These are phyloP conservation scores for Cossypha dichroa DNA, from an alignment of 2,797 vertebrate genomes.

Conservation along the genomic window DNA sequence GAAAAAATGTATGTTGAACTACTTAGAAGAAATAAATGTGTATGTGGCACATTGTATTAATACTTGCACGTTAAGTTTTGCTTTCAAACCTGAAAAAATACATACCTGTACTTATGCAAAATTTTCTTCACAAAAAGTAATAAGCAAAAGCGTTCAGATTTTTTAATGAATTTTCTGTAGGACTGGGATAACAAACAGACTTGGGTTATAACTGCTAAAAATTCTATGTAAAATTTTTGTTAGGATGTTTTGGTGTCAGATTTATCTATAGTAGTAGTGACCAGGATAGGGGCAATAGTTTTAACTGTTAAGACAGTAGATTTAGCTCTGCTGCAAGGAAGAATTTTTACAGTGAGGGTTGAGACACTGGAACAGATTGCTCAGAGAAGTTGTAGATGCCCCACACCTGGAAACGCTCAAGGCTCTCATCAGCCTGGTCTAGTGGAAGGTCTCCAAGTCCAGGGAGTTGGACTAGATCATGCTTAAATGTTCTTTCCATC, in stretches of 20 bases:
- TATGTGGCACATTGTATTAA: background rate
- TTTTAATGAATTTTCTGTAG: background rate
- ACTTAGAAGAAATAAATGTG: background rate
- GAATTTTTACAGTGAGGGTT: background rate
- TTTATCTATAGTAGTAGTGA: background rate
- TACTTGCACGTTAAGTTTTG: fast-evolving
- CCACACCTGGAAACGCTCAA: background rate
- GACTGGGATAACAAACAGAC: background rate
- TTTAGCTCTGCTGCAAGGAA: background rate
- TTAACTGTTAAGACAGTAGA: background rate
- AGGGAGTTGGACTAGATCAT: fast-evolving
- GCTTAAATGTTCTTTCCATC: background rate
- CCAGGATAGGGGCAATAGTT: background rate
- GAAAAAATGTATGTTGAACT: background rate
- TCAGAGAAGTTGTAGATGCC: background rate
- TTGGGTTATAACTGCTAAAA: background rate
- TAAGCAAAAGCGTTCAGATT: background rate
- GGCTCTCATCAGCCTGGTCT: background rate
- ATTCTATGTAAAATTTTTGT: background rate
- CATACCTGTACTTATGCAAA: background rate
- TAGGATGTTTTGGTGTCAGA: background rate
- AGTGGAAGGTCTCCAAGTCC: background rate
- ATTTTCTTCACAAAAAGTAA: background rate
- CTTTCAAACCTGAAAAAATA: background rate
- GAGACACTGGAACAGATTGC: background rate